These are phyloP conservation scores for Eristalis arbustorum DNA, from an alignment of 2,888 invertebrate genomes.

Conservation along the genomic window DNA sequence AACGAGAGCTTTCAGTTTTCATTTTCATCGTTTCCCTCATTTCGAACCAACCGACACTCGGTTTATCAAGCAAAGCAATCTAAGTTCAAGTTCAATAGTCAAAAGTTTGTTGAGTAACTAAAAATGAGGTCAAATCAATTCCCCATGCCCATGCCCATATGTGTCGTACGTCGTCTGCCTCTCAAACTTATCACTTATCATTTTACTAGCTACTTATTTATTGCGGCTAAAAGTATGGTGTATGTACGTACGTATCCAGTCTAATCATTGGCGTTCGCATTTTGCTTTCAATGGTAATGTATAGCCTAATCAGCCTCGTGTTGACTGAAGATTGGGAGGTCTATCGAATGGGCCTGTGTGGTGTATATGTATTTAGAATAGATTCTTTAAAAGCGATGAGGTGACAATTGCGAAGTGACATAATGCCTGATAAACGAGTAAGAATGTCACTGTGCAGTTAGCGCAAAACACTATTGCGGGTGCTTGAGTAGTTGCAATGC, in stretches of 20 bases:
- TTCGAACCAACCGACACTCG: neutral
- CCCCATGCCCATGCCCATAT: no score
- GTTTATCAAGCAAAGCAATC: neutral
- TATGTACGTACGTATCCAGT: neutral
- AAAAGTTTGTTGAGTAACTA: neutral
- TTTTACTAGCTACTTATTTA: neutral
- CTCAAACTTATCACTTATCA: constrained; percentile 8
- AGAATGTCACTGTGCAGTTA: neutral
- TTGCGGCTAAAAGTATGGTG: neutral
- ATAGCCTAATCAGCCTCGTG: constrained; percentile 4
- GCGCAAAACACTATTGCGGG: neutral
- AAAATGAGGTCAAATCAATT: constrained; percentile 10
- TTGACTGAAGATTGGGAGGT: neutral
- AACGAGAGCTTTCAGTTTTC: neutral
- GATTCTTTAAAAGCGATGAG: neutral
- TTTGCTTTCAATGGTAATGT: constrained; percentile 5
- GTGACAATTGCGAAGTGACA: constrained; percentile 6
- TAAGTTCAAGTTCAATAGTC: constrained; percentile 12
- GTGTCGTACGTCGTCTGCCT: neutral
- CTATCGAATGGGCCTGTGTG: neutral
- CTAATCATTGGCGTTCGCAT: neutral
- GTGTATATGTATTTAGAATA: neutral
- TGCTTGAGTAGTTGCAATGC: neutral
- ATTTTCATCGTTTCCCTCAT: neutral
- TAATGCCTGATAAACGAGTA: neutral